phyloP scores from a whole-genome alignment of 1,140 invertebrate genomes.

The Bombus balteatus region DNA sequence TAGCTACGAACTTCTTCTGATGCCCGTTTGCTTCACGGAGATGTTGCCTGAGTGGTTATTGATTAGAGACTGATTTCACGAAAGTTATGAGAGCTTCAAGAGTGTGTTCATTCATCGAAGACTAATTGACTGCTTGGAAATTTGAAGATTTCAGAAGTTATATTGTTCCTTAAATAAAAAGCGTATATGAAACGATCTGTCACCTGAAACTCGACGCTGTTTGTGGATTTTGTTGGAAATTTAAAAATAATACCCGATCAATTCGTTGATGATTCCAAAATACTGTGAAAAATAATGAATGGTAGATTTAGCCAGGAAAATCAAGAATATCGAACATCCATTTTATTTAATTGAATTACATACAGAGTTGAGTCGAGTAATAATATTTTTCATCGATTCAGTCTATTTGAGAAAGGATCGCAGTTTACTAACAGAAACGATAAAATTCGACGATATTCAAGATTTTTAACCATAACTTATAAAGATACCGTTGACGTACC shows the following conservation, averaged over 20 bases:
- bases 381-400: neutral
- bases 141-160: too few relatives aligned
- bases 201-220: neutral
- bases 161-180: neutral
- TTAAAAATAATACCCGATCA: too few relatives aligned
- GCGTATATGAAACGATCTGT: neutral
- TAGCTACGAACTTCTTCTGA: constrained; percentile 8
- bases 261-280: neutral
- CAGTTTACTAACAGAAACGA: neutral
- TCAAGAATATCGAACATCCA: too few relatives aligned
- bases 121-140: neutral
- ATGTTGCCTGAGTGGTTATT: constrained; percentile 17
- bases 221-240: neutral
- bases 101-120: neutral
- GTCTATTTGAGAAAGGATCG: neutral
- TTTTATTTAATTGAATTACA: too few relatives aligned
- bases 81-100: neutral
- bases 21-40: neutral
- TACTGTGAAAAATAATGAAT: neutral
- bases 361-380: neutral
- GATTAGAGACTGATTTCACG: constrained; percentile 11
- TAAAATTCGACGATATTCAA: neutral
- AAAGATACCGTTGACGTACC: neutral
- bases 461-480: neutral
- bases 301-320: neutral